These are phyloP conservation scores for Hemicordylus capensis DNA, from an alignment of 2,113 vertebrate species.

Conservation along the genomic window DNA sequence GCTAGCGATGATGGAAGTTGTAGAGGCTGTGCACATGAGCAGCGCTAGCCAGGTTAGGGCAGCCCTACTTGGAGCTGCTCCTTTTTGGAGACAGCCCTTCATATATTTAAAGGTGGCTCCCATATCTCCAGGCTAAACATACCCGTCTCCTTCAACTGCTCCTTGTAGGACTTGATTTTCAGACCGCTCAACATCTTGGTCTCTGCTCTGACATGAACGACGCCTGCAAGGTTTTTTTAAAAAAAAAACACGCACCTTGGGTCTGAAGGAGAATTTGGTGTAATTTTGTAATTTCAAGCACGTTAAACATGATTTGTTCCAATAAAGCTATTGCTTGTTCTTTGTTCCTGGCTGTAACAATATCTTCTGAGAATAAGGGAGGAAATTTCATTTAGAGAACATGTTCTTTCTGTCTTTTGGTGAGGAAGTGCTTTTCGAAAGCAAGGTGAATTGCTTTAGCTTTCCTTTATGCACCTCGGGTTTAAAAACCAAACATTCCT, in stretches of 20 bases:
- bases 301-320: constrained; percentile 1
- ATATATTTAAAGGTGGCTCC: no score
- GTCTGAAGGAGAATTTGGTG: neutral
- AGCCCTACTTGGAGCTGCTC: no score
- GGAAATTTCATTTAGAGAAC: constrained; percentile 6
- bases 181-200: no score
- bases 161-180: no score
- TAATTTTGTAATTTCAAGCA: neutral
- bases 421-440: neutral
- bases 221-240: no score
- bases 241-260: neutral
- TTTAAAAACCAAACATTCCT: neutral
- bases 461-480: neutral
- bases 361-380: constrained; percentile 15
- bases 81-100: no score
- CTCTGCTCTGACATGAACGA: no score
- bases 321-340: neutral
- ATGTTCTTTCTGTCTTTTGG: neutral
- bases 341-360: neutral
- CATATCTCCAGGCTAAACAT: no score
- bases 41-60: no score
- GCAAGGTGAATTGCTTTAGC: neutral
- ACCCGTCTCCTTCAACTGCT: no score
- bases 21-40: no score
- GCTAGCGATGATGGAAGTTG: no score